Evolutionary conservation across 2,113 vertebrate species (phyloP).

Genomic region (Lepus americanus): DNA sequence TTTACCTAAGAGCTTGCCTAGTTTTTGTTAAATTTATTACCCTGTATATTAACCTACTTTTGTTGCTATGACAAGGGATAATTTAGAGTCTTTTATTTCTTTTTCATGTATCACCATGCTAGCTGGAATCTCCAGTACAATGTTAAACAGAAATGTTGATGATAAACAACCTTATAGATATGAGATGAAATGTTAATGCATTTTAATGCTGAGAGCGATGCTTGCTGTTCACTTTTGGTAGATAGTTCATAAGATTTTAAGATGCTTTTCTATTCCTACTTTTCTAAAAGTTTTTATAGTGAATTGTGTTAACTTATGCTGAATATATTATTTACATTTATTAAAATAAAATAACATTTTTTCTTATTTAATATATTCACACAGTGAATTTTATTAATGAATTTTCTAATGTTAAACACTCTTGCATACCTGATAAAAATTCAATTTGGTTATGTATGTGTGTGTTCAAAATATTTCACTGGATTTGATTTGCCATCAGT

Average conservation of each 20-base stretch:
- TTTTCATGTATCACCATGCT: background rate
- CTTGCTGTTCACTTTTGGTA: background rate
- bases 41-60: slow-evolving; percentile 6
- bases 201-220: background rate
- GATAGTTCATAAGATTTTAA: background rate
- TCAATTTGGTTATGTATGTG: background rate
- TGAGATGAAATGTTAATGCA: slow-evolving; percentile 37
- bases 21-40: background rate
- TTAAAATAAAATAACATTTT: slow-evolving; percentile 18
- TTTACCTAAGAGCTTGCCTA: background rate
- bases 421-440: background rate
- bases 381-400: background rate
- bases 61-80: background rate
- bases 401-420: background rate
- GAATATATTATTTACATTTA: slow-evolving; percentile 29
- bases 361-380: slow-evolving; percentile 5
- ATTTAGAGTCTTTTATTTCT: background rate
- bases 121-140: background rate
- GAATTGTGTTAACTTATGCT: background rate
- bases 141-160: background rate
- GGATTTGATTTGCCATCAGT: background rate
- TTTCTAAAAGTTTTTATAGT: slow-evolving; percentile 19
- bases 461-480: background rate
- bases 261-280: background rate
- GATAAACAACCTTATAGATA: background rate